Evolutionary conservation across 2,797 vertebrate genomes (phyloP).

Genomic region (Rhinichthys osculus): DNA sequence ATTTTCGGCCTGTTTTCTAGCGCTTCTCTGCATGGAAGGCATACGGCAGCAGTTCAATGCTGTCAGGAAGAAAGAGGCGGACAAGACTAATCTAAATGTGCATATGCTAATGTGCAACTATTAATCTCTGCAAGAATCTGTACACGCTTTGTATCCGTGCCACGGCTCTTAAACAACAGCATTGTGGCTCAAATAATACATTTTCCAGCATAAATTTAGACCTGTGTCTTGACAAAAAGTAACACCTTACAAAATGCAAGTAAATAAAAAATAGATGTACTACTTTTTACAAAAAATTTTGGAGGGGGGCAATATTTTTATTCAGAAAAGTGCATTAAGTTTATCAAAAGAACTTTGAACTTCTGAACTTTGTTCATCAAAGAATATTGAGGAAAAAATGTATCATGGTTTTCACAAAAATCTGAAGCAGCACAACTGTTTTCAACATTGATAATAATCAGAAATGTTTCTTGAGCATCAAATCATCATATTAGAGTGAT

Average conservation of each 20-base stretch:
- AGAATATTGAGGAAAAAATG: too few relatives aligned
- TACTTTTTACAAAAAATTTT: too few relatives aligned
- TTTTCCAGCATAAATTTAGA: not conserved
- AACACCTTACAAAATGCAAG: not conserved
- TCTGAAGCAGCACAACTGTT: not conserved
- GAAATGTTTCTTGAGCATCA: not conserved
- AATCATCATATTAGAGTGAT: not conserved
- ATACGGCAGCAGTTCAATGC: not conserved
- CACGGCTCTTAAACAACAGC: not conserved
- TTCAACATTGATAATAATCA: not conserved
- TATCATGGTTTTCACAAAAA: not conserved
- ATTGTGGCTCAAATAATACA: not conserved
- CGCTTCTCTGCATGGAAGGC: not conserved
- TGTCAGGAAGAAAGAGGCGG: not conserved
- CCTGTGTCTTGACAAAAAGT: not conserved
- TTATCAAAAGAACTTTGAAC: not conserved
- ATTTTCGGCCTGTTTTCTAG: not conserved
- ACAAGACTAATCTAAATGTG: conserved; percentile 26
- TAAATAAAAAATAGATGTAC: not conserved
- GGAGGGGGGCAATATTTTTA: too few relatives aligned
- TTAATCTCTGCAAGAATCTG: conserved; percentile 10
- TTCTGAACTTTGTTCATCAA: too few relatives aligned
- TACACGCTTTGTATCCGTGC: not conserved
- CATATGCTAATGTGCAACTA: conserved; percentile 8
- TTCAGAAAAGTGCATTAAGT: too few relatives aligned